Evolutionary conservation across 2,797 vertebrate genomes (phyloP), one percentile per base, ranked within the genome.

Genomic region (Poeciliopsis gracilis): DNA sequence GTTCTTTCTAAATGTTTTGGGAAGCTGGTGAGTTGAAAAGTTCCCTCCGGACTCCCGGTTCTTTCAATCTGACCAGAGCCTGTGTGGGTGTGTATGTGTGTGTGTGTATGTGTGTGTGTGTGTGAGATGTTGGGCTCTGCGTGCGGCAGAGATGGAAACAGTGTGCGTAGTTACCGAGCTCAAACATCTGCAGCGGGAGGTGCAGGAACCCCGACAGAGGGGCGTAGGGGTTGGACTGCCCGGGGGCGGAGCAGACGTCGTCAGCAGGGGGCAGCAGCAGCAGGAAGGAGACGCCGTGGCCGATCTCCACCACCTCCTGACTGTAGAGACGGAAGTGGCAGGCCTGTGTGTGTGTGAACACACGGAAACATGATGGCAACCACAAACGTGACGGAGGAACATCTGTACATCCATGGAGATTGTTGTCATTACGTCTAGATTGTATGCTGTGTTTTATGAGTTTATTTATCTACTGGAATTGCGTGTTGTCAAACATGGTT

Each of bases 141-240:
- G 15, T 28, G 41, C 41, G 16, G 67, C 67, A 70, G 67, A 45
- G 63, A 67, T 20, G 33, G 33, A 72, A 33, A 38, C 10, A 25
- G 47, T 25, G 36, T 94, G 95, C 33, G 30, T 53, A 1, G 36
- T 81, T 97, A 99, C 98, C 98, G 15, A 99, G 97, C 95, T 99
- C 98, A 90, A 99, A 99, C 97, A 98, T 99, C 95, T 99, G 98
- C 95, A 99, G 97, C 82, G 98, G 98, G 89, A 99, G 97, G 96
- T 99, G 97, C 90, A 99, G 97, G 95, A 99, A 99, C 82, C 98
- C 97, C 75, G 97, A 96, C 94, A 97, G 96, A 25, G 95, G 96
- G 90, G 96, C 97, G 96, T 98, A 98, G 92, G 97, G 97, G 96
- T 98, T 98, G 95, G 96, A 96, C 96, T 99, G 98, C 93, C 98